These are phyloP conservation scores for Xenus cinereus DNA, from an alignment of 2,113 vertebrate species.

Conservation along the genomic window DNA sequence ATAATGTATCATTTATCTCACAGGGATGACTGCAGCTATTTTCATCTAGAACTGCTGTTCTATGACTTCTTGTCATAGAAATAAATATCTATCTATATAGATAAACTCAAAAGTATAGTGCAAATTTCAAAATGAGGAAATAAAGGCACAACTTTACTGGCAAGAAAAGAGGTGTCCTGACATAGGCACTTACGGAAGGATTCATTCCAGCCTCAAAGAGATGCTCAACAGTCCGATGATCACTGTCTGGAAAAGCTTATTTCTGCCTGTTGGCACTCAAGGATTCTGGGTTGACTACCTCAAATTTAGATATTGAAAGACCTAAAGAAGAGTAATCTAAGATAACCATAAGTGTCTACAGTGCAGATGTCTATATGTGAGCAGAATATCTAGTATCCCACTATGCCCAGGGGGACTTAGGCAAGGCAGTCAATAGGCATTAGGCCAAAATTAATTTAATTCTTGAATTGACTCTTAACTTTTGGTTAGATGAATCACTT, in stretches of 20 bases:
- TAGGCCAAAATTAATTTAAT: background rate
- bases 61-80: background rate
- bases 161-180: background rate
- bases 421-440: background rate
- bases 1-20: background rate
- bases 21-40: background rate
- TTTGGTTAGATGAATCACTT: background rate
- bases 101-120: background rate
- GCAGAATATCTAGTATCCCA: background rate
- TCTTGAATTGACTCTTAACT: background rate
- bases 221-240: background rate
- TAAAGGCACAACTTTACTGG: background rate
- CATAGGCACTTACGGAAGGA: background rate
- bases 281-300: background rate
- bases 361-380: background rate
- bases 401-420: background rate
- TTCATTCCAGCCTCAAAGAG: background rate
- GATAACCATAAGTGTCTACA: too few relatives aligned
- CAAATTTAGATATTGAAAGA: background rate
- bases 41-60: background rate
- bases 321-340: background rate
- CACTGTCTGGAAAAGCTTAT: background rate
- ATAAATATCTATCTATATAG: background rate
- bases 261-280: background rate
- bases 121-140: background rate